Evolutionary conservation across 2,888 invertebrate species (phyloP).

Genomic region (Nephrotoma appendiculata): DNA sequence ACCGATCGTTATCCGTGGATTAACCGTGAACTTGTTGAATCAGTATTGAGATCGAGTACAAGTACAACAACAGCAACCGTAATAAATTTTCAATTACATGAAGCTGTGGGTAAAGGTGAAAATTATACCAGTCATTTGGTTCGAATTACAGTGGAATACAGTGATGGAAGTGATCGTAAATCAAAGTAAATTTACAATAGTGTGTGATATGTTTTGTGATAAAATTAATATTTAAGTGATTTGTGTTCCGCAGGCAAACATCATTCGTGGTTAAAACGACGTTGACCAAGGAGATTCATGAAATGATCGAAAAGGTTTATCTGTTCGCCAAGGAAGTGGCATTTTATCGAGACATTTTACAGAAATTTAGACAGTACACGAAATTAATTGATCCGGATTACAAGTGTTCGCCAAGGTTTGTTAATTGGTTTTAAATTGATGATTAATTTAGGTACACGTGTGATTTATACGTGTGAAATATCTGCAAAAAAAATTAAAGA

Average conservation of each 20-base stretch:
- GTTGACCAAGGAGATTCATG: not conserved
- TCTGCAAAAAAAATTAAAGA: no score
- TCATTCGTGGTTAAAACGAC: not conserved
- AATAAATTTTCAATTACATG: constrained; percentile 14
- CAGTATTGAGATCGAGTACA: not conserved
- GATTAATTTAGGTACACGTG: not conserved
- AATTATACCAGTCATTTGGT: constrained; percentile 23
- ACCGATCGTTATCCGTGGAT: not conserved
- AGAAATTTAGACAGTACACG: not conserved
- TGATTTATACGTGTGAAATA: no score
- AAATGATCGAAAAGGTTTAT: not conserved
- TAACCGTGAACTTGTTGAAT: not conserved
- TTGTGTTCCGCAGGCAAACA: not conserved
- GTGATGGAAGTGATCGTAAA: constrained; percentile 8
- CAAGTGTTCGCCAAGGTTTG: not conserved
- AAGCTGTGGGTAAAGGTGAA: constrained; percentile 22
- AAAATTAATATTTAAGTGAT: not conserved
- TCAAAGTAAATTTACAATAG: not conserved
- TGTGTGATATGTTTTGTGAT: not conserved
- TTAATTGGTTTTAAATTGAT: not conserved
- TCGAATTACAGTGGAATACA: constrained; percentile 16
- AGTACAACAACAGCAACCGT: constrained; percentile 15
- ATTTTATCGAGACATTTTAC: not conserved
- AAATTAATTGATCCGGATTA: not conserved
- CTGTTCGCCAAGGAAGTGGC: not conserved